Evolutionary conservation across 37 sponge, comb jelly and placozoan species (phyloP).

Genomic region (Spongia lamella): DNA sequence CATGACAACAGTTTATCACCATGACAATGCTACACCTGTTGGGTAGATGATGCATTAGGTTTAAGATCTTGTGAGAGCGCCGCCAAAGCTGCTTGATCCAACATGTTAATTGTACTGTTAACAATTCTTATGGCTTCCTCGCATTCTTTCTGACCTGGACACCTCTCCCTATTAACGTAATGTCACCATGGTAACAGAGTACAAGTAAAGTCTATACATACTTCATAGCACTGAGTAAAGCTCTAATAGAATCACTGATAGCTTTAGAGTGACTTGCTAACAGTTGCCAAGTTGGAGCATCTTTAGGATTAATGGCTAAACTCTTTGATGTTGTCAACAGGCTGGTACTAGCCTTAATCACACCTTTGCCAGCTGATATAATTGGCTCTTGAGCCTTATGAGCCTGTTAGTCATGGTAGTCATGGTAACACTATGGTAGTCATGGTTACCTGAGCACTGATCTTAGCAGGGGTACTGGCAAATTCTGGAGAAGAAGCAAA

Average conservation of each 20-base stretch:
- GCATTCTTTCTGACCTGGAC: conserved; percentile 91
- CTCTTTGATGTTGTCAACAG: conserved; percentile 82
- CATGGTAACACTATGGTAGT: no score
- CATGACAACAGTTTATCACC: neutral
- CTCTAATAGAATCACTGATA: conserved; percentile 79
- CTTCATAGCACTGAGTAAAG: conserved; percentile 73
- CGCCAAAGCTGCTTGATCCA: conserved; percentile 86
- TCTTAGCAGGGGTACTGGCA: conserved; percentile 88
- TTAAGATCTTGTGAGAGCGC: conserved; percentile 74
- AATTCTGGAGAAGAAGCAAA: conserved; percentile 97
- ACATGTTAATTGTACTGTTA: conserved; percentile 68
- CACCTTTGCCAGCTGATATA: conserved; percentile 66
- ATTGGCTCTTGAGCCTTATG: conserved; percentile 64
- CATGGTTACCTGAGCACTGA: conserved; percentile 89
- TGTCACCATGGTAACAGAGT: neutral
- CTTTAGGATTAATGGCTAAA: conserved; percentile 86
- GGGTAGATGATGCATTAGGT: conserved; percentile 68
- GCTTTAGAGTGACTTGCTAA: conserved; percentile 86
- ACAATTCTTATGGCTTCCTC: conserved; percentile 79
- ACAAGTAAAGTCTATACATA: neutral
- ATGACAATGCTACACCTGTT: conserved; percentile 19
- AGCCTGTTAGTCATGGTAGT: no score
- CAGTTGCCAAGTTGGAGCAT: conserved; percentile 91
- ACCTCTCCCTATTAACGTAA: conserved; percentile 51
- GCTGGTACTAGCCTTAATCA: conserved; percentile 72